These are phyloP conservation scores for Brachionus manjavacas DNA, from an alignment of 1,140 invertebrate genomes.

Conservation along the genomic window DNA sequence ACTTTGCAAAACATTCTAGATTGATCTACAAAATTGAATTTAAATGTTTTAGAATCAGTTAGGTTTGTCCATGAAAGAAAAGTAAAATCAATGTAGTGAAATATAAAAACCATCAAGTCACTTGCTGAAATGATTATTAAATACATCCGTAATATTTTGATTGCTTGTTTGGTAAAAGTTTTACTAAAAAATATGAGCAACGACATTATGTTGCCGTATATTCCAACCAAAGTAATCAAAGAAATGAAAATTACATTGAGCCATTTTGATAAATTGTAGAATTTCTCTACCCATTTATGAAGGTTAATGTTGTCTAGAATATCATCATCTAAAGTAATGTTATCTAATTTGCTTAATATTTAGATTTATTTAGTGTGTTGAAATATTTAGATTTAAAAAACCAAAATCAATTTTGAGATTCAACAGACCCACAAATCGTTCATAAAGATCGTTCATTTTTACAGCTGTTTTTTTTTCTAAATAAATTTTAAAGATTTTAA, in stretches of 20 bases:
- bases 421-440: neutral
- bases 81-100: slow-evolving; percentile 15
- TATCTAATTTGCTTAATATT: neutral
- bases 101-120: neutral
- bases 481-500: too few species aligned
- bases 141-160: neutral
- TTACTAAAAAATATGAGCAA: neutral
- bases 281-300: neutral
- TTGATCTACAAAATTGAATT: neutral
- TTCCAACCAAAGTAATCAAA: neutral
- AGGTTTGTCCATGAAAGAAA: neutral
- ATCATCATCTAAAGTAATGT: neutral
- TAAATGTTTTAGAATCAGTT: neutral
- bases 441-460: neutral
- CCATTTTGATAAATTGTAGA: slow-evolving; percentile 2
- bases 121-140: neutral
- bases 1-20: neutral
- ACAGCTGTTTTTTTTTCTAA: neutral
- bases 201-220: neutral
- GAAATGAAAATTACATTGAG: neutral
- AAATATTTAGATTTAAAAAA: neutral
- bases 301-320: neutral
- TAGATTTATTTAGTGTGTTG: neutral
- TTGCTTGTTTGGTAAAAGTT: neutral
- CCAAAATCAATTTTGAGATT: neutral